Conservation (phyloP, 2,797 vertebrate genomes). For the Sciaenops ocellatus region DNA sequence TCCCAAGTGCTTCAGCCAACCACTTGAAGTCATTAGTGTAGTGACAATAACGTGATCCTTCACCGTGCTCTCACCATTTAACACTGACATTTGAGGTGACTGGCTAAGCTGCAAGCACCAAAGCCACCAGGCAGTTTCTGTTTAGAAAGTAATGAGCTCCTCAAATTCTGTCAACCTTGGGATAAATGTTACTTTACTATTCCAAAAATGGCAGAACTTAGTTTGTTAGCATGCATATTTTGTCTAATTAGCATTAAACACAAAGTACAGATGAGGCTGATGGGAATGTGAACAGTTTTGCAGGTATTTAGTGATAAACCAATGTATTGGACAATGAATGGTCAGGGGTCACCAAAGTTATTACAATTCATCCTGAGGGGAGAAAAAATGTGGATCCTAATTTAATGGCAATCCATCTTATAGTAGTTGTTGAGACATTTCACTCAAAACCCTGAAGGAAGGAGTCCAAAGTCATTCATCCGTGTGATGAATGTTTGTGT, state of each 20-base stretch:
- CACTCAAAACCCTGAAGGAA: background rate
- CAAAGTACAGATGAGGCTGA: background rate
- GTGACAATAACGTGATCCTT: background rate
- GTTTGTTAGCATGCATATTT: background rate
- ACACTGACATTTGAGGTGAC: background rate
- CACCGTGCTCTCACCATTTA: background rate
- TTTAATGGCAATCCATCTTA: background rate
- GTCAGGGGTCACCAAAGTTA: background rate
- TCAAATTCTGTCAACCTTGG: background rate
- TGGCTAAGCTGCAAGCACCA: background rate
- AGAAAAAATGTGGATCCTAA: background rate
- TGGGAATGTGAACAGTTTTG: background rate
- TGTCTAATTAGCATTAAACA: no score
- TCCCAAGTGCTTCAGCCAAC: background rate
- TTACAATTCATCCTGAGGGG: background rate
- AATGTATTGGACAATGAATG: background rate
- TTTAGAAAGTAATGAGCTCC: background rate
- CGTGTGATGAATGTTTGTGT: background rate
- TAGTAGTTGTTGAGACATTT: background rate
- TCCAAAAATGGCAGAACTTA: background rate
- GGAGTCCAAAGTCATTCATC: no score
- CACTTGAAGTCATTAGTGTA: slow-evolving; percentile 3
- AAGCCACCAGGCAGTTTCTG: background rate
- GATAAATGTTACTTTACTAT: slow-evolving; percentile 1
- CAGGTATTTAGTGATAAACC: background rate